Evolutionary conservation across 2,113 vertebrate genomes (phyloP).

Genomic region (Catharus fuscescens): DNA sequence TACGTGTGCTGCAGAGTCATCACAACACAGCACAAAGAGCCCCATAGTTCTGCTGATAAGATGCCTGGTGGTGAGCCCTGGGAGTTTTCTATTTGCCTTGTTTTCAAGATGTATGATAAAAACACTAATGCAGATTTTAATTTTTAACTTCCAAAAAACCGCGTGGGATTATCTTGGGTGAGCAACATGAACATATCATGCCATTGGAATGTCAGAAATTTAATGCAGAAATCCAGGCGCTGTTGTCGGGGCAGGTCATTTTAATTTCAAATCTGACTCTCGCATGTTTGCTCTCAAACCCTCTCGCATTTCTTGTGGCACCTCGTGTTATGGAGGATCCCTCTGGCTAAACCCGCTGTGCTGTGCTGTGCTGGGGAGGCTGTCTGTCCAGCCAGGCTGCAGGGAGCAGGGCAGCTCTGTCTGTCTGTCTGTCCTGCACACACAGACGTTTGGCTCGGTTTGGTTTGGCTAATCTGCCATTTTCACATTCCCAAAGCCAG

Average conservation of each 20-base stretch:
- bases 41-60: neutral
- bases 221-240: neutral
- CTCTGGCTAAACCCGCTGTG: neutral
- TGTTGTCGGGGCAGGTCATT: neutral
- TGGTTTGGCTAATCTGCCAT: fast-evolving
- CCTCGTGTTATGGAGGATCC: neutral
- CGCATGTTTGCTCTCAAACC: neutral
- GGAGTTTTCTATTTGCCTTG: neutral
- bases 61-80: neutral
- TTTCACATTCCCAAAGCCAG: fast-evolving
- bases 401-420: neutral
- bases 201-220: neutral
- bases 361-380: neutral
- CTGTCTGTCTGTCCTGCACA: neutral
- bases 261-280: neutral
- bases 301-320: neutral
- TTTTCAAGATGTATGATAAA: neutral
- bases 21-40: neutral
- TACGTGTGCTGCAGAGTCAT: neutral
- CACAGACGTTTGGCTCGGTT: neutral
- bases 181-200: neutral
- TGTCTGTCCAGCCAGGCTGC: neutral
- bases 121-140: neutral
- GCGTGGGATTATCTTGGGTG: neutral
- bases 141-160: neutral